Conservation (phyloP, 2,797 vertebrate genomes). For the Nyctibius grandis region DNA sequence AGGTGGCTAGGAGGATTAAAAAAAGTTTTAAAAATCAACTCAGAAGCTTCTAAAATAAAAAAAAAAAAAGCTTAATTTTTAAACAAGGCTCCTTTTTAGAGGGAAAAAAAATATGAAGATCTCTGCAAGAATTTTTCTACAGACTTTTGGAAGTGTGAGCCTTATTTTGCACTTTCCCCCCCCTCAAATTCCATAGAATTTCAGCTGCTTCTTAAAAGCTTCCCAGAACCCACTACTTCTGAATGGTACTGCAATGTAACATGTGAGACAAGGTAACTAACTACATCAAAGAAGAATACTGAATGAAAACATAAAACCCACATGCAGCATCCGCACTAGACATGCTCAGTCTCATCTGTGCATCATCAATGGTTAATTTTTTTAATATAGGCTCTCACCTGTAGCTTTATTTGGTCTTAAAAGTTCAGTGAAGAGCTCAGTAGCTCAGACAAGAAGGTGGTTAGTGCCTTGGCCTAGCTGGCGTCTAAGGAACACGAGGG, state of each 20-base stretch:
- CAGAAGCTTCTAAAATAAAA: background rate
- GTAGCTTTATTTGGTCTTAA: background rate
- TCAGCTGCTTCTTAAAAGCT: background rate
- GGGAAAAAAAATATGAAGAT: background rate
- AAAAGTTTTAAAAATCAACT: background rate
- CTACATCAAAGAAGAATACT: background rate
- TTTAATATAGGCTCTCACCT: background rate
- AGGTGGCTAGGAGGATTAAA: background rate
- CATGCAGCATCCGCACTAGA: background rate
- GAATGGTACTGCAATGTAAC: background rate
- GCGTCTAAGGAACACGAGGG: background rate
- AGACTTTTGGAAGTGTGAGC: background rate
- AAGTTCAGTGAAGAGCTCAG: background rate
- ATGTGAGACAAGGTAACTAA: background rate
- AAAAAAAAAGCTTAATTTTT: background rate
- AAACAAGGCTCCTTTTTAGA: background rate
- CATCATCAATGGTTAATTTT: background rate
- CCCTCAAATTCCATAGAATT: background rate
- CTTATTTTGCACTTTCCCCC: rapidly evolving
- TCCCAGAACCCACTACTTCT: background rate
- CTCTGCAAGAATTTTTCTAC: background rate
- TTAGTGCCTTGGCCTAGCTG: background rate
- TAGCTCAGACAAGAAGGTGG: background rate
- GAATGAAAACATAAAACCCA: background rate
- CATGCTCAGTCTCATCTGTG: background rate